A percentile compares a stretch with the other conserved stretches of the same genome.
phyloP scores from a whole-genome alignment of 2,797 vertebrate species.

The Gadopsis bispinosus region DNA sequence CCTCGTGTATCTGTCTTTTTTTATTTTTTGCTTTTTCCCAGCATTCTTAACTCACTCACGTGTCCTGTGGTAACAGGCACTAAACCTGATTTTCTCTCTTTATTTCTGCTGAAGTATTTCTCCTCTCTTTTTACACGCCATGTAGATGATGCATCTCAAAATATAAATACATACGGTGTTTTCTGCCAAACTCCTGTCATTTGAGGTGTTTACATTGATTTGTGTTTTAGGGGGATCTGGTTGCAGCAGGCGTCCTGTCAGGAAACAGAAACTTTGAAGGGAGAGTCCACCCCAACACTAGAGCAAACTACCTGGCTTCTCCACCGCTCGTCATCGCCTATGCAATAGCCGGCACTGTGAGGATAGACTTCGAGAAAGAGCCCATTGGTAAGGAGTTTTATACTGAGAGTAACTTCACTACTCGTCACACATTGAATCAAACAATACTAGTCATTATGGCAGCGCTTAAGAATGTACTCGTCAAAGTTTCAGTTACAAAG shows the following conservation, averaged over 20 bases:
- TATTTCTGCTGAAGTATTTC: background rate
- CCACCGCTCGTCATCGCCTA: constrained; percentile 96
- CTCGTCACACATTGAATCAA: background rate
- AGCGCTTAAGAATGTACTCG: background rate
- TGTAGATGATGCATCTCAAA: background rate
- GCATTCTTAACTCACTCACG: background rate
- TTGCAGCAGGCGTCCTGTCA: constrained; percentile 93
- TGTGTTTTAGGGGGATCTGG: constrained; percentile 89
- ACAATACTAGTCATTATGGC: background rate
- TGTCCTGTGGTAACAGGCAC: background rate
- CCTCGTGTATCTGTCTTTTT: background rate
- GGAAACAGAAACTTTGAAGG: constrained; percentile 99
- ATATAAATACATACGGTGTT: background rate
- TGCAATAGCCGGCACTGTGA: constrained; percentile 93
- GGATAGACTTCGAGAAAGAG: constrained; percentile 93
- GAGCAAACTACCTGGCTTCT: constrained; percentile 96
- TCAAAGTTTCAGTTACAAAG: background rate
- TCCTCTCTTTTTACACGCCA: background rate
- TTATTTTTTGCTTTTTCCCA: background rate
- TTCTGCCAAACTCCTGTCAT: background rate
- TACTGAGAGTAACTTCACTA: background rate
- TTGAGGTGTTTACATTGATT: background rate
- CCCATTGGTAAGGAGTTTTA: constrained; percentile 88
- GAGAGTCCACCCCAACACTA: constrained; percentile 95
- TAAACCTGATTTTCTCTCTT: background rate